Evolutionary conservation across 2,113 vertebrate species (phyloP).

Genomic region (Engraulis encrasicolus): DNA sequence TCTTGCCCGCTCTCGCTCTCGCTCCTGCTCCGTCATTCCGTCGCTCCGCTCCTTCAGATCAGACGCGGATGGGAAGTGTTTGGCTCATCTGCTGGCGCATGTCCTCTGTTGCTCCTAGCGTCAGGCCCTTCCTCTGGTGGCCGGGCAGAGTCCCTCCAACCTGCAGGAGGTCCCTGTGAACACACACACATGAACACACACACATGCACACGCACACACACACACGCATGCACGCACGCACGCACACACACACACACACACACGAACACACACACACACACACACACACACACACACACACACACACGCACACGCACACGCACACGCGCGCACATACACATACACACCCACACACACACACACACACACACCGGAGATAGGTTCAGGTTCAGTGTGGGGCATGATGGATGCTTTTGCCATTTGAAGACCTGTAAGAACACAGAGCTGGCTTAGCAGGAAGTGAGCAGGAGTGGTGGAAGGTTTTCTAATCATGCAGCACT

Average conservation of each 20-base stretch:
- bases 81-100: conserved; percentile 80
- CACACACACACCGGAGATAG: too few species aligned
- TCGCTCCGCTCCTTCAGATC: conserved; percentile 38
- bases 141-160: conserved; percentile 77
- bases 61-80: conserved; percentile 73
- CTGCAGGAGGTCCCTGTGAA: conserved; percentile 75
- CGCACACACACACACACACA: conserved; percentile 45
- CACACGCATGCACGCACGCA: conserved; percentile 29
- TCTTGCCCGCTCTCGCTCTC: neutral
- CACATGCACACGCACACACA: conserved; percentile 22
- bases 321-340: too few species aligned
- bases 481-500: conserved; percentile 33
- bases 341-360: too few species aligned
- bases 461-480: conserved; percentile 32
- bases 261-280: too few species aligned
- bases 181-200: conserved; percentile 39
- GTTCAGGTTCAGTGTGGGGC: conserved; percentile 53
- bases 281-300: too few species aligned
- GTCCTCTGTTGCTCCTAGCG: conserved; percentile 69
- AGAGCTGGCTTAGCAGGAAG: conserved; percentile 21
- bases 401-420: conserved; percentile 26
- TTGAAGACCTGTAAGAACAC: conserved; percentile 39
- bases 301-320: too few species aligned
- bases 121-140: conserved; percentile 77
- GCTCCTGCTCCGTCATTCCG: neutral